Percentiles rank a stretch among this genome's conserved stretches.
Evolutionary conservation across 2,797 vertebrate genomes (phyloP).

Genomic region (Hippopotamyrus pictus): DNA sequence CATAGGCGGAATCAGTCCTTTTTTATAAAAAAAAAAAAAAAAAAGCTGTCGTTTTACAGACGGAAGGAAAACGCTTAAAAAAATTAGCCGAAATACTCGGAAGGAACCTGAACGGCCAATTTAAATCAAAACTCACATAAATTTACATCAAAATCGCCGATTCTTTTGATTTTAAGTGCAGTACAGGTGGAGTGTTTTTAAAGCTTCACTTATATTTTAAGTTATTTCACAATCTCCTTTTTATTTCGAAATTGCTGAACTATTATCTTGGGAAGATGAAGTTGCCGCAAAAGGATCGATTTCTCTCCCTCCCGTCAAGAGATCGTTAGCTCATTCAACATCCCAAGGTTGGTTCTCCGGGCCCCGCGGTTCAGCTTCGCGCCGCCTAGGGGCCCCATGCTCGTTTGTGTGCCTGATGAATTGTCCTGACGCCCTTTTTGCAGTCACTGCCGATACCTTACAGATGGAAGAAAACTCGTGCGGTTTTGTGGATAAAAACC

Average conservation of each 20-base stretch:
- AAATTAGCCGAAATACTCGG: not conserved
- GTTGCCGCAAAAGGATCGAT: not conserved
- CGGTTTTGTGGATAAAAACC: not conserved
- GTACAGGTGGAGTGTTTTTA: not conserved
- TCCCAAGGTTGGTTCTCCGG: not conserved
- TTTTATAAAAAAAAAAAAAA: not conserved
- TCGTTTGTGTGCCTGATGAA: not conserved
- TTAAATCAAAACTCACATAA: not conserved
- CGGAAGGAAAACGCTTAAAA: not conserved
- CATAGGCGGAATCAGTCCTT: not conserved
- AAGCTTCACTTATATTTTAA: not conserved
- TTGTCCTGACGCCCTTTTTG: not conserved
- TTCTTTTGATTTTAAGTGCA: not conserved
- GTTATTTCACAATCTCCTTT: not conserved
- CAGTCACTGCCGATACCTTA: not conserved
- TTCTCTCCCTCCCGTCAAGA: not conserved
- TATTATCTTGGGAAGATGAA: not conserved
- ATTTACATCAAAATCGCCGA: not conserved
- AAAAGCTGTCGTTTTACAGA: not conserved
- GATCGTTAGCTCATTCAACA: slow-evolving; percentile 2
- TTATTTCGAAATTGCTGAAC: not conserved
- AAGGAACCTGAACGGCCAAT: not conserved
- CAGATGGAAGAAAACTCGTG: not conserved
- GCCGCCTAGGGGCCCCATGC: not conserved
- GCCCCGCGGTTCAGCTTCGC: not conserved